A percentile compares a stretch with the other conserved stretches of the same genome.
Evolutionary conservation across 2,888 invertebrate genomes (phyloP).

Genomic region (Drosophila phalerata): DNA sequence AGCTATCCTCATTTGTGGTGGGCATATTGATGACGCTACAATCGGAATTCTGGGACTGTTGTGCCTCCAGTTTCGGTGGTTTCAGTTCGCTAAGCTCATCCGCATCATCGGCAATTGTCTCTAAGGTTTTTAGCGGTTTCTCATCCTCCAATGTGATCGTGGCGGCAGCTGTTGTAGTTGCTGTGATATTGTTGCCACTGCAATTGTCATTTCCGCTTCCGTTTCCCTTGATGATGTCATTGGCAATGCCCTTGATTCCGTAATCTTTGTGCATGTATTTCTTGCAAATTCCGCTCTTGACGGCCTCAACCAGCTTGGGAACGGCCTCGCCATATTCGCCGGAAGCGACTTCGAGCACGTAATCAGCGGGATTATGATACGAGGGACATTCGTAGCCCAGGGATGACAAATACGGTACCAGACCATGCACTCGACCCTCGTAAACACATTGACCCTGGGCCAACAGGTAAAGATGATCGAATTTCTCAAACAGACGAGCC

Average conservation of each 20-base stretch:
- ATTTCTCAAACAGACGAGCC: conserved; percentile 97
- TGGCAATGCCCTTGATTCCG: conserved; percentile 85
- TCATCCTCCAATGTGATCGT: conserved; percentile 86
- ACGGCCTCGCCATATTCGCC: conserved; percentile 97
- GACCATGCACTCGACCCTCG: conserved; percentile 92
- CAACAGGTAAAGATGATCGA: conserved; percentile 96
- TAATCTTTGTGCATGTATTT: conserved; percentile 86
- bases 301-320: conserved; percentile 93
- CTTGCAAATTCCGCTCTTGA: conserved; percentile 92
- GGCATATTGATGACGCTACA: conserved; percentile 82
- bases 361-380: conserved; percentile 99
- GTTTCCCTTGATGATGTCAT: conserved; percentile 87
- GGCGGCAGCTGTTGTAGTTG: conserved; percentile 24
- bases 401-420: conserved; percentile 95
- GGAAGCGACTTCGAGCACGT: conserved; percentile 98
- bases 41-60: conserved; percentile 82
- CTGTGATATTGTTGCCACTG: conserved; percentile 22
- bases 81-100: conserved; percentile 86
- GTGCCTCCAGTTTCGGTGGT: conserved; percentile 82
- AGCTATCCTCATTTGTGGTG: conserved; percentile 74
- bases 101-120: conserved; percentile 82
- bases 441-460: conserved; percentile 98
- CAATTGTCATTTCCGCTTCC: conserved; percentile 77
- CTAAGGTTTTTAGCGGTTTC: conserved; percentile 86
- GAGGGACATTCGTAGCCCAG: conserved; percentile 96